Base-by-base conservation (phyloP, 2,888 invertebrate species). In the Merodon equestris region DNA sequence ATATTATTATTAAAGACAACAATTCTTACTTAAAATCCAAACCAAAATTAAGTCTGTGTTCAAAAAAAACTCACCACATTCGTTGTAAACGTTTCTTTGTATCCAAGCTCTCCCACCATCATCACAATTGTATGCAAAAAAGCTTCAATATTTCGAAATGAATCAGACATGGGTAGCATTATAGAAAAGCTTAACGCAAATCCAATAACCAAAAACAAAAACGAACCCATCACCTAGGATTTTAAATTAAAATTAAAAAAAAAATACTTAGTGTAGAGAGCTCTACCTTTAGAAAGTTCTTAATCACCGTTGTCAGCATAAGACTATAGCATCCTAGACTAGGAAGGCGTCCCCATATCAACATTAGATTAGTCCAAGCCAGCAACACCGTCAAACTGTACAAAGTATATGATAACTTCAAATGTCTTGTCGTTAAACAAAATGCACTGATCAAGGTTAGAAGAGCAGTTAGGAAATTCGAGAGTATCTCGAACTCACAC, bases 51-150 rank as follows among this genome's bases (percentile, higher is more conserved):
- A n/a, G n/a, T n/a, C n/a, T n/a, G n/a, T n/a, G n/a, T 27, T 27
- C 27, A 27, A 27, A 27, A 2, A 2, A 27, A n/a, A 17, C 10
- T 51, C 19, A 73, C 77, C 40, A 83, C 58, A 7, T 77, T 58
- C 42, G 85, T 83, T 15, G 83, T 82, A 83, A 90, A 90, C 58
- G 90, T 85, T 56, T 87, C 87, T 14, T 85, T 85, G 83, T 90
- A 91, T 82, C 91, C 90, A 82, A 90, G 90, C 84, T 91, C 91
- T 15, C 91, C 91, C 85, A 90, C 90, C 91, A 91, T 91, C 91
- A 91, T 91, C 40, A 91, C 91, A 42, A 90, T 86, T 14, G 91
- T 91, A 83, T 90, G 90, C 38, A 91, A 87, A 42, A 91, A 73
- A 5, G 90, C 85, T 14, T 86, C 84, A 85, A 88, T 89, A 83